Base-by-base conservation (phyloP, 2,113 vertebrate genomes). In the Sebastes schlegelii region DNA sequence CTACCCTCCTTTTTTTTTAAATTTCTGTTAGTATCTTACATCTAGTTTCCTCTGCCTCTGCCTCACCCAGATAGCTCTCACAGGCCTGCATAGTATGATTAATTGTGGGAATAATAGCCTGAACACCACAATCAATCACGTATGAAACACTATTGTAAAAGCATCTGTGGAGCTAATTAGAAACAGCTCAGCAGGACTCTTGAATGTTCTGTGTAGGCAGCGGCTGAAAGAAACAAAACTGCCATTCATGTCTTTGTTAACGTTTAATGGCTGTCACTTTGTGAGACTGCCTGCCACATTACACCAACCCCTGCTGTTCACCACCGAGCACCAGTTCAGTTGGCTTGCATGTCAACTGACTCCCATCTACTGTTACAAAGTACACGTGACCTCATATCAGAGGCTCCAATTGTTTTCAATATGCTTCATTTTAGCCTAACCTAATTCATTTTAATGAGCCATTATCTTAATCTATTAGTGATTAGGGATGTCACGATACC, bases 101-200 rank as follows among this genome's bases (percentile, higher is more conserved):
- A 84, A 77, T 73, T 23, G 54, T 11, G 5, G 19, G 13, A 40
- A 67, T 75, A 66, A 77, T 8, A 43, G 26, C 64, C 26, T 46
- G 13, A 72, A 67, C 55, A 14, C 5, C 40, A 51, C 57, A 52
- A 78, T 82, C 67, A 19, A 64, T 86, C 80, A 49, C 48, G 48
- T 42, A 62, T 55, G 23, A 48, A 79, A 13, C 23, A 8, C 43
- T 21, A 23, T 23, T 68, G 51, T 60, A 23, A 66, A 55, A 60
- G 7, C 0, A 3, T 34, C 34, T 49, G 46, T 51, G 21, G 7
- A 13, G 64, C 26, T 81, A 70, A 79, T 74, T 78, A 74, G 60
- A 63, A 69, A 12, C 51, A 43, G 68, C 76, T 77, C 67, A 64
- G 73, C 51, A 26, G 57, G 46, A 60, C 12, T 67, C 40, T 4